Evolutionary conservation across 2,888 invertebrate genomes (phyloP).

Genomic region (Scaptomyza flava): DNA sequence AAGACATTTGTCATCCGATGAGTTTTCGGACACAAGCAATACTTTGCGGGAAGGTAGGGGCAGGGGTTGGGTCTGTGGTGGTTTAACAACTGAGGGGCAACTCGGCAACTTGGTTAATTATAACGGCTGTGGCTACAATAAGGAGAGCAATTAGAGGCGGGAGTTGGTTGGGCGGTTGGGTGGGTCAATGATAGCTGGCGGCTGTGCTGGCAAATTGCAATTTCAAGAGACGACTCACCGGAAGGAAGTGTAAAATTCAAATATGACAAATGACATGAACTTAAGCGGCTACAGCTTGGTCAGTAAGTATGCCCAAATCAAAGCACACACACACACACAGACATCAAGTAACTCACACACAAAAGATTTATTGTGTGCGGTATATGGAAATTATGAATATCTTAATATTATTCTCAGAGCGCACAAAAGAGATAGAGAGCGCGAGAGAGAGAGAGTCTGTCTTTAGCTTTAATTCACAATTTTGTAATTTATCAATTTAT

Average conservation of each 20-base stretch:
- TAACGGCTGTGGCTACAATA: constrained; percentile 64
- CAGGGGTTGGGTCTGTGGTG: constrained; percentile 13
- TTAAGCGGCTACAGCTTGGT: constrained; percentile 64
- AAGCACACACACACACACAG: constrained; percentile 8
- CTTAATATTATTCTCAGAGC: constrained; percentile 62
- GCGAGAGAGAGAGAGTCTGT: not conserved
- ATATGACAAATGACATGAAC: constrained; percentile 80
- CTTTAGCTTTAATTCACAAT: constrained; percentile 68
- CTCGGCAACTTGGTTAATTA: constrained; percentile 74
- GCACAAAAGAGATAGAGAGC: not conserved
- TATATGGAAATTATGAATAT: constrained; percentile 77
- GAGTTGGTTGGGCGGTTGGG: not conserved
- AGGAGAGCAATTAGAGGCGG: constrained; percentile 56
- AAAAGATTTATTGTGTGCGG: constrained; percentile 70
- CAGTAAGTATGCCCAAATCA: constrained; percentile 10
- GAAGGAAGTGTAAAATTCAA: constrained; percentile 80
- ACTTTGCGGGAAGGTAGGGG: not conserved
- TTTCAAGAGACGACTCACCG: constrained; percentile 72
- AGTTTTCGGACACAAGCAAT: constrained; percentile 17
- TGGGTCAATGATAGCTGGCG: constrained; percentile 32
- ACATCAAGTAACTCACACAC: constrained; percentile 6
- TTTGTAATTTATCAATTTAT: constrained; percentile 77
- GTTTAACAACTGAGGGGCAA: constrained; percentile 23
- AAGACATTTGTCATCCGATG: constrained; percentile 73
- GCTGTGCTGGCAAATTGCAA: constrained; percentile 67